Evolutionary conservation across 2,797 vertebrate genomes (phyloP), one percentile per base, ranked within the genome.

Genomic region (Odontamblyopus lacepedii): DNA sequence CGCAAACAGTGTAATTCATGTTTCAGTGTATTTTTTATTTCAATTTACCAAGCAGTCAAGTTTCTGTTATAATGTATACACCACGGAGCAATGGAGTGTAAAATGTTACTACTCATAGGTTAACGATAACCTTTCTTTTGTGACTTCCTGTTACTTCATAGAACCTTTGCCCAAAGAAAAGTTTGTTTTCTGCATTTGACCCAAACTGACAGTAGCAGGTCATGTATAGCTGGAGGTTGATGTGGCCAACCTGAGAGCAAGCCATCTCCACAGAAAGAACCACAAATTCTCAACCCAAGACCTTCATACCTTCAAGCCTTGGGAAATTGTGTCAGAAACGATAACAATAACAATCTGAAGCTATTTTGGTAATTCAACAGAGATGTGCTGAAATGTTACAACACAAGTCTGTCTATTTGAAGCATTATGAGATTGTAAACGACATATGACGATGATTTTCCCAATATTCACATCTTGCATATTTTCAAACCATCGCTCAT

Each of bases 1-100:
- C 67, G 72, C 13, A 69, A 26, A 23, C 50, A 88, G 72, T 75
- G 2, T 76, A 74, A 68, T 26, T 12, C 67, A 48, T 74, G 60
- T 78, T 76, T 53, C n/a, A 12, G 23, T 35, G 61, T 38, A 6
- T 44, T 63, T 13, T 44, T 41, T 19, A 63, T 27, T 63, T 48
- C 38, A 65, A 16, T 65, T 2, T 5, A 1, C 2, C 9, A 41
- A 23, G 9, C 35, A 23, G 7, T 41, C 35, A 63, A 19, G 19
- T 41, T 9, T 41, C 35, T 63, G 29, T 60, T 60, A 30, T 12
- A 27, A 13, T 27, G 56, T 6, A 23, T 55, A n/a, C n/a, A 11
- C 8, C 53, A 55, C 3, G 53, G 19, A 55, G 51, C 19, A n/a
- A 8, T n/a, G n/a, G 19, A 55, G 53, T 53, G 51, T 53, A 53